Conservation (phyloP, 2,888 invertebrate genomes). For the Electrophaes corylata region DNA sequence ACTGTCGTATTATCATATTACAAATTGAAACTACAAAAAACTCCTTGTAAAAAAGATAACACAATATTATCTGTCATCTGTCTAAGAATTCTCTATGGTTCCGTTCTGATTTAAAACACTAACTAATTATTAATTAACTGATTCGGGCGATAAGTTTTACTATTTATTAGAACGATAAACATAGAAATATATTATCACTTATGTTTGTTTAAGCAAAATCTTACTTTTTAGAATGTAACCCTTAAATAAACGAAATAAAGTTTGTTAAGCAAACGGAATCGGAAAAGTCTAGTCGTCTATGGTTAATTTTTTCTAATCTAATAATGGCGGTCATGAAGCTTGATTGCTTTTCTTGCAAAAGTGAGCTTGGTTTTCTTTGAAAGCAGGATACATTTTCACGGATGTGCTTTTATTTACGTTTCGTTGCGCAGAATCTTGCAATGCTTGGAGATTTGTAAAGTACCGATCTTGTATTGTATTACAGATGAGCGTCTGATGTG, state of each 20-base stretch:
- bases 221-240: not conserved
- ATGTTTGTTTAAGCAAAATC: not conserved
- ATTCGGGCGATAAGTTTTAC: no score
- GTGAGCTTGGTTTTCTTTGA: conserved; percentile 79
- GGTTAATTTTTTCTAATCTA: conserved; percentile 48
- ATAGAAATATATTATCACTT: no score
- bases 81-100: no score
- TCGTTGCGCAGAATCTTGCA: conserved; percentile 43
- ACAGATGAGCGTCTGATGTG: conserved; percentile 49
- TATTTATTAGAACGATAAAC: no score
- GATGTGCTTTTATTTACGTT: conserved; percentile 72
- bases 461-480: conserved; percentile 34
- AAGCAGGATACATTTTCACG: conserved; percentile 61
- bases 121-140: no score
- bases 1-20: no score
- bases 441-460: conserved; percentile 46
- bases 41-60: no score
- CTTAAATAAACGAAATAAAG: not conserved
- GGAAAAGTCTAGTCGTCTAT: conserved; percentile 32
- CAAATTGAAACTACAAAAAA: no score
- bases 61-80: no score
- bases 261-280: conserved; percentile 35
- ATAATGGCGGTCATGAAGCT: conserved; percentile 59
- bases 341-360: conserved; percentile 78
- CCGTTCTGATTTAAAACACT: no score